Evolutionary conservation across 2,888 invertebrate genomes (phyloP).

Genomic region (Drosophila merina): DNA sequence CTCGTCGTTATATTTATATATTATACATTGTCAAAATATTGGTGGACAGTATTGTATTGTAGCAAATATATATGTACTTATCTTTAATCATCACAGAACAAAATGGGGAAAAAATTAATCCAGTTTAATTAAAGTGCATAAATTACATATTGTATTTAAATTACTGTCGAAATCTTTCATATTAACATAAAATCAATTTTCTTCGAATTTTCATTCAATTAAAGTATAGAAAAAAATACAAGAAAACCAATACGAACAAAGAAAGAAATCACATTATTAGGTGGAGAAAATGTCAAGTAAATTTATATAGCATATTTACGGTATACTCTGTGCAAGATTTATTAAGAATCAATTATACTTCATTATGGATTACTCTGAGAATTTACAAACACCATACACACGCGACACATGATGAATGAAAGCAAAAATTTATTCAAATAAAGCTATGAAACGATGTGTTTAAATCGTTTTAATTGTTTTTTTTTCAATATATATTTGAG

Average conservation of each 20-base stretch:
- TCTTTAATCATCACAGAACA: slow-evolving; percentile 51
- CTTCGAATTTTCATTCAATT: slow-evolving; percentile 68
- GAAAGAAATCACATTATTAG: slow-evolving; percentile 35
- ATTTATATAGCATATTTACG: slow-evolving; percentile 74
- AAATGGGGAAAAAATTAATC: slow-evolving; percentile 54
- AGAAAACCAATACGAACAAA: slow-evolving; percentile 23
- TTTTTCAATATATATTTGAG: not conserved
- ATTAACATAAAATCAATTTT: slow-evolving; percentile 53
- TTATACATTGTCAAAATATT: slow-evolving; percentile 70
- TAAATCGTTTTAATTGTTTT: slow-evolving; percentile 41
- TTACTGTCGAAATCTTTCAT: slow-evolving; percentile 64
- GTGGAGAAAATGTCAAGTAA: slow-evolving; percentile 47
- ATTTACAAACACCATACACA: slow-evolving; percentile 55
- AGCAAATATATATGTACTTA: slow-evolving; percentile 72
- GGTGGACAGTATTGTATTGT: slow-evolving; percentile 70
- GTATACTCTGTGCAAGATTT: slow-evolving; percentile 76
- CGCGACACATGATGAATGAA: slow-evolving; percentile 45
- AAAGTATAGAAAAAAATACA: slow-evolving; percentile 39
- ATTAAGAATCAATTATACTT: slow-evolving; percentile 75
- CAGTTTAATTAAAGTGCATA: slow-evolving; percentile 70
- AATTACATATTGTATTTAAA: slow-evolving; percentile 69
- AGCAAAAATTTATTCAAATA: slow-evolving; percentile 74
- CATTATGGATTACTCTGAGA: slow-evolving; percentile 75
- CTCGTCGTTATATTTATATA: slow-evolving; percentile 62
- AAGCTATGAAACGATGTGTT: slow-evolving; percentile 79